A percentile compares a stretch with the other conserved stretches of the same genome.
Evolutionary conservation across 2,797 vertebrate genomes (phyloP).

Genomic region (Mallotus villosus): DNA sequence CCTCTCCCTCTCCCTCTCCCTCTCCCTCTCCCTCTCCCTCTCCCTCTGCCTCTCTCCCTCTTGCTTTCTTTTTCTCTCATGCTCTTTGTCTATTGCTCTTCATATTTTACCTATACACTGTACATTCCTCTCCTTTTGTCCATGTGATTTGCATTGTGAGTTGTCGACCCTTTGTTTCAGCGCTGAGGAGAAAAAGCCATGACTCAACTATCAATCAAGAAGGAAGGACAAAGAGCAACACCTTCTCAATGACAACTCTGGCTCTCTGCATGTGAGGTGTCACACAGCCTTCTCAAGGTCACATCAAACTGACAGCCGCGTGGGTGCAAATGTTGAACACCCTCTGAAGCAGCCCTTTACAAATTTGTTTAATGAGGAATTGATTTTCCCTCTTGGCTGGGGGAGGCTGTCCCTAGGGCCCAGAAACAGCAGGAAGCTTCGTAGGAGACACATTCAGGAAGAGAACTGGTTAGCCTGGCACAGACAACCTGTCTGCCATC

Average conservation of each 20-base stretch:
- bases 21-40: conserved; percentile 1
- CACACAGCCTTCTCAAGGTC: conserved; percentile 62
- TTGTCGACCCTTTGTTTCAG: conserved; percentile 39
- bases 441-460: conserved; percentile 61
- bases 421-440: conserved; percentile 63
- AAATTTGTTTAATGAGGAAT: conserved; percentile 79
- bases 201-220: conserved; percentile 65
- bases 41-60: not conserved
- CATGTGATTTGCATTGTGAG: conserved; percentile 44
- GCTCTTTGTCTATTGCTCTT: conserved; percentile 31
- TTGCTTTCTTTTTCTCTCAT: conserved; percentile 20
- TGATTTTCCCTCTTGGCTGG: conserved; percentile 25
- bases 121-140: conserved; percentile 10
- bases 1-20: conserved; percentile 4
- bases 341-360: conserved; percentile 73
- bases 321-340: conserved; percentile 73
- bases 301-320: conserved; percentile 61
- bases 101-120: conserved; percentile 32
- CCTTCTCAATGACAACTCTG: conserved; percentile 39
- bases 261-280: conserved; percentile 54
- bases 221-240: conserved; percentile 54
- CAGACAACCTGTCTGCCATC: conserved; percentile 11
- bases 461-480: conserved; percentile 40
- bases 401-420: conserved; percentile 63
- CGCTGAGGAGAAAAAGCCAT: conserved; percentile 43